Evolutionary conservation across 2,113 vertebrate genomes (phyloP).

Genomic region (Prunella himalayana): DNA sequence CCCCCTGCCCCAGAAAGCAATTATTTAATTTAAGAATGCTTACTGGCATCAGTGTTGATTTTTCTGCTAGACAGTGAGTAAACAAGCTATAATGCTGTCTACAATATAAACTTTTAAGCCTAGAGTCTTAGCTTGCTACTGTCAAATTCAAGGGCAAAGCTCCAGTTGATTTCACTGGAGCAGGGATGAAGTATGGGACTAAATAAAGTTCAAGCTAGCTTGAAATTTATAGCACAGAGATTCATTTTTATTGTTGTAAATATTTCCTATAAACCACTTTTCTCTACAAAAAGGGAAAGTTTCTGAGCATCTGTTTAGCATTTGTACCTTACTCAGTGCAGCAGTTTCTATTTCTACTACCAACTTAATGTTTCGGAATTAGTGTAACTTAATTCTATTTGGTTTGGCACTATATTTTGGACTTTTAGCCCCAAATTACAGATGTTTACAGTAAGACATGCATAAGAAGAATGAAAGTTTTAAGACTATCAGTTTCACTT

Average conservation of each 20-base stretch:
- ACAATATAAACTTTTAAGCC: neutral
- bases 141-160: constrained; percentile 9
- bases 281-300: neutral
- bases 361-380: neutral
- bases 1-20: neutral
- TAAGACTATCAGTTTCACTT: neutral
- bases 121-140: neutral
- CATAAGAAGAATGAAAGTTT: neutral
- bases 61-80: neutral
- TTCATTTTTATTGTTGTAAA: neutral
- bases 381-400: neutral
- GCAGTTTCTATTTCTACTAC: neutral
- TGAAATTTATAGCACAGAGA: neutral
- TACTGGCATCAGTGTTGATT: neutral
- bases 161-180: neutral
- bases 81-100: neutral
- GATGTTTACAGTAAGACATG: neutral
- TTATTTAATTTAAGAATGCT: neutral
- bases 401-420: neutral
- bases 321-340: neutral
- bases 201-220: neutral
- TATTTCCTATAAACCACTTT: neutral
- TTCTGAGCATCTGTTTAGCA: neutral
- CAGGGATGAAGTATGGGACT: neutral
- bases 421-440: neutral